Base-by-base conservation (phyloP, 2,113 vertebrate genomes). In the Probosciger aterrimus region DNA sequence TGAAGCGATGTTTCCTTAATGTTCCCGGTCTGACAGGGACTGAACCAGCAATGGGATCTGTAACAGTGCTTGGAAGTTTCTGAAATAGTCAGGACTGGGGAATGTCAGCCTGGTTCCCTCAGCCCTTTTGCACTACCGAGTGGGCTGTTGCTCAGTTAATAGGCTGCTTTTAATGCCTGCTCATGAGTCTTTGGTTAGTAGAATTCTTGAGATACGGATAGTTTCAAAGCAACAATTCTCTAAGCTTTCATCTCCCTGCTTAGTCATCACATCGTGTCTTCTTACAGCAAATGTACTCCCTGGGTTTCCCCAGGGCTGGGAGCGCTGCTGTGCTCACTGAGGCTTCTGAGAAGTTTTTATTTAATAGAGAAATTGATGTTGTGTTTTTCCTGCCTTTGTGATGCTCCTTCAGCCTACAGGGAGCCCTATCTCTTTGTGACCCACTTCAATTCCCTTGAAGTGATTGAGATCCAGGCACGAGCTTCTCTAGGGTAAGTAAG, bases 361-460 rank as follows among this genome's bases (percentile, higher is more conserved):
- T 52, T 92, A 93, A 95, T 3, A 22, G 65, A 47, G 35, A 62
- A 65, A 81, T 93, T 52, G 73, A 24, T 81, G 30, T 69, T 47
- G 19, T 71, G 30, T 78, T 91, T 82, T 76, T 78, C 65, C 76
- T 95, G 62, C 60, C 47, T 94, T 86, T 46, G 4, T 35, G 85
- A 46, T 69, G 79, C 41, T 92, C n/a, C 24, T 92, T 18, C 97
- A 99, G 99, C 99, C 94, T 99, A 99, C 98, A 98, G 99, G 97
- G 99, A 99, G 75, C 99, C 99, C 17, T 99, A 99, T 92, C 98
- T 99, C 88, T 99, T 99, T 90, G 99, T 99, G 97, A 99, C 99
- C 86, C 99, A 99, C 97, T 99, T 99, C 98, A 99, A 99, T 98
- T 99, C 99, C 31, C 98, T 99, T 68, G 99, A 99, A 90, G 99